Evolutionary conservation across 1,140 invertebrate species (phyloP), one percentile per base, ranked within the genome.

Genomic region (Scylla paramamosain): DNA sequence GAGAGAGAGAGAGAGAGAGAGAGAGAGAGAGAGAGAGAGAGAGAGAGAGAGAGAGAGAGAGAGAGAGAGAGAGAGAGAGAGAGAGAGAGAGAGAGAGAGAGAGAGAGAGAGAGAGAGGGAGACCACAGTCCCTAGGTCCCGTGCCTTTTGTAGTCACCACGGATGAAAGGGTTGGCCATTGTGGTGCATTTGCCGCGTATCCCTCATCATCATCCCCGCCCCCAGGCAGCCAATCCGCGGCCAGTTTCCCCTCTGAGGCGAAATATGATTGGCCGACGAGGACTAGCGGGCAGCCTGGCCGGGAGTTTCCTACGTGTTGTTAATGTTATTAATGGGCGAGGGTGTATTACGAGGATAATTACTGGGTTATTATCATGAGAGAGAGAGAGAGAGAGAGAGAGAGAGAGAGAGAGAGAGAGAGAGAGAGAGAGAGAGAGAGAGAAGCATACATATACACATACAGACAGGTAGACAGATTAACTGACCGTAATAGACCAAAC

Each of bases 301-400:
- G 32, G 14, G 29, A 90, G 93, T 90, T 93, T 90, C 31, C 93
- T 29, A 94, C 87, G 93, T 59, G 87, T 88, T 94, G 87, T 67
- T 94, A 94, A 94, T 94, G 93, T 94, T 94, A 94, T 94, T 94
- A 90, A 94, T 94, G 93, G 93, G 52, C 45, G 93, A 90, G 93
- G 87, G 93, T 94, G 93, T 94, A 94, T 94, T 94, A 94, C 93
- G 28, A 32, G 87, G 83, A 89, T 94, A 94, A 94, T 94, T 94
- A 94, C 93, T 59, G 32, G 45, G 93, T 94, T 94, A 94, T 94
- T 94, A 94, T 94, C 93, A 94, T 89, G 93, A 94, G 93, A 94
- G 93, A 93, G 46, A 67, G 93, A 67, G 86, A 52, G 82, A 87
- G 93, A 93, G 46, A 67, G 93, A 67, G 86, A 52, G 82, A 87